These are phyloP conservation scores for Tragelaphus oryx DNA, from an alignment of 2,797 vertebrate species.

Conservation along the genomic window DNA sequence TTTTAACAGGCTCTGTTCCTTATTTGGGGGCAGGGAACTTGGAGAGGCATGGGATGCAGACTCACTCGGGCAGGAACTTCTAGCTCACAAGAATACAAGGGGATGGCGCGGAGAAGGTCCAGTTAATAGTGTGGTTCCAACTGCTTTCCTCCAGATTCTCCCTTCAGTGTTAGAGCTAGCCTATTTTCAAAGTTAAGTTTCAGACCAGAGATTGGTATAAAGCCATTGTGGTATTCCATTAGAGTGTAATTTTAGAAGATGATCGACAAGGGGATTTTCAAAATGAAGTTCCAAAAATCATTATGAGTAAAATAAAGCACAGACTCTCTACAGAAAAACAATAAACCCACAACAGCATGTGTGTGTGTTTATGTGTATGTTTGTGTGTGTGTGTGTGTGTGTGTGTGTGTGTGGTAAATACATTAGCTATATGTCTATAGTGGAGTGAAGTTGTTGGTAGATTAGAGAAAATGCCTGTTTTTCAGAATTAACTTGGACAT, in stretches of 20 bases:
- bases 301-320: slow-evolving; percentile 37
- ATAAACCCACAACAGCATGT: not conserved
- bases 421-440: slow-evolving; percentile 65
- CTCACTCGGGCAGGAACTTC: not conserved
- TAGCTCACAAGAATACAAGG: not conserved
- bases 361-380: slow-evolving; percentile 47
- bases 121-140: not conserved
- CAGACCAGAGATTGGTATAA: not conserved
- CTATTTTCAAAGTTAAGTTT: not conserved
- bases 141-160: not conserved
- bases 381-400: slow-evolving; percentile 19
- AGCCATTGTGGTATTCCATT: not conserved
- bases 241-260: slow-evolving; percentile 23
- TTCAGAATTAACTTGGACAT: slow-evolving; percentile 81
- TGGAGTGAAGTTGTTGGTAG: slow-evolving; percentile 74
- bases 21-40: slow-evolving; percentile 56
- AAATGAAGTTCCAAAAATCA: slow-evolving; percentile 58
- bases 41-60: slow-evolving; percentile 47
- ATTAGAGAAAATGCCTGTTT: slow-evolving; percentile 78
- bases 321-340: slow-evolving; percentile 25
- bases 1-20: slow-evolving; percentile 79
- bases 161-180: not conserved
- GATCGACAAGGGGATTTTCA: slow-evolving; percentile 31
- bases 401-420: slow-evolving; percentile 61
- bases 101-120: not conserved